Evolutionary conservation across 2,113 vertebrate species (phyloP).

Genomic region (Polyodon spathula): DNA sequence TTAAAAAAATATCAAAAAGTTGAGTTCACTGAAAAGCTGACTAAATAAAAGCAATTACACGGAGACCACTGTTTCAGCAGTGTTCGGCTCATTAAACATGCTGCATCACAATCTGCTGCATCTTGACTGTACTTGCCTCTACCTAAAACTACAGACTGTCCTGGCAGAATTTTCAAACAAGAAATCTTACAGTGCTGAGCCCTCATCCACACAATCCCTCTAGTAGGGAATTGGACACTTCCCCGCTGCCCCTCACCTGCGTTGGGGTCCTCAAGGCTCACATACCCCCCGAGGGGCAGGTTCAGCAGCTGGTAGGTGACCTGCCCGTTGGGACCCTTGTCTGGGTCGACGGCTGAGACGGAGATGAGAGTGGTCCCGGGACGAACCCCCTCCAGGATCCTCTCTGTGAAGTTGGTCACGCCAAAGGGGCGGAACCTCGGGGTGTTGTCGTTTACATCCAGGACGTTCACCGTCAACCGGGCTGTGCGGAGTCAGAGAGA

Average conservation of each 20-base stretch:
- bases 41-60: too few species aligned
- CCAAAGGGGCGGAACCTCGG: constrained; percentile 93
- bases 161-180: too few species aligned
- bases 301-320: constrained; percentile 80
- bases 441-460: constrained; percentile 92
- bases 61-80: too few species aligned
- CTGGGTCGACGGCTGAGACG: constrained; percentile 82
- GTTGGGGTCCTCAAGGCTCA: constrained; percentile 75
- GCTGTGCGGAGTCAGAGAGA: constrained; percentile 47
- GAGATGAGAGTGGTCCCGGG: constrained; percentile 86
- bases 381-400: constrained; percentile 83
- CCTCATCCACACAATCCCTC: too few species aligned
- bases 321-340: constrained; percentile 91
- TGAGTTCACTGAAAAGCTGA: too few species aligned
- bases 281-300: constrained; percentile 68
- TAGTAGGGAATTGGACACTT: not conserved
- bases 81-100: too few species aligned
- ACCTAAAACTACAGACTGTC: too few species aligned
- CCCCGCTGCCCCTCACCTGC: constrained; percentile 47
- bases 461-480: constrained; percentile 78
- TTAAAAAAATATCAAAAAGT: too few species aligned
- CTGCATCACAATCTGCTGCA: too few species aligned
- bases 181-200: not conserved
- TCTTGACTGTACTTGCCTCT: too few species aligned
- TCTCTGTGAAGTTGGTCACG: constrained; percentile 82